These are phyloP conservation scores for Urocolius indicus DNA, from an alignment of 2,113 vertebrate species.

Conservation along the genomic window DNA sequence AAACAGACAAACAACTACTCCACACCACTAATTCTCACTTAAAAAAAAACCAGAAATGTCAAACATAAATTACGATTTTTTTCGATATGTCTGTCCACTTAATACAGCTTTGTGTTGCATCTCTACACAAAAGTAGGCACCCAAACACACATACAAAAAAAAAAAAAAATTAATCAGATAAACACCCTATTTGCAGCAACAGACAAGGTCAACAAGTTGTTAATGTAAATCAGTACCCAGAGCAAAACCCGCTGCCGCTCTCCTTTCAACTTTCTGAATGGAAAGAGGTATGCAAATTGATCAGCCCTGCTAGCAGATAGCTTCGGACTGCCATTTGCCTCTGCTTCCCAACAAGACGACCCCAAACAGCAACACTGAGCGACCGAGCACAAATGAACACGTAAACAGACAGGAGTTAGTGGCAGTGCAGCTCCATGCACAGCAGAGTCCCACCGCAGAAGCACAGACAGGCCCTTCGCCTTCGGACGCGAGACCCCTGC, in stretches of 20 bases:
- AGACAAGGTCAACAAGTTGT: conserved; percentile 24
- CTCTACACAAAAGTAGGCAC: neutral
- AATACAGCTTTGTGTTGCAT: neutral
- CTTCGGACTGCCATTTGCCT: neutral
- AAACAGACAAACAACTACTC: neutral
- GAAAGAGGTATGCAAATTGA: neutral
- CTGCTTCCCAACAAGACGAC: neutral
- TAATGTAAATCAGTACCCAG: neutral
- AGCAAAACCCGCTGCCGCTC: neutral
- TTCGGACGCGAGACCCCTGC: accelerated
- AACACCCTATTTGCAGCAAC: neutral
- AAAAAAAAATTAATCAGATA: neutral
- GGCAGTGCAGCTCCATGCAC: neutral
- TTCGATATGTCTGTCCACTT: neutral
- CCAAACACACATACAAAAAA: neutral
- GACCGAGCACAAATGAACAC: neutral
- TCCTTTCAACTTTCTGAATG: neutral
- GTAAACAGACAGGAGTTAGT: neutral
- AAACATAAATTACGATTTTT: neutral
- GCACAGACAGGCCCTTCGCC: accelerated
- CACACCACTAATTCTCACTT: neutral
- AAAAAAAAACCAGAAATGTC: neutral
- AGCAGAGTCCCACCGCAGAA: neutral
- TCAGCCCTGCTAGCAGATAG: neutral
- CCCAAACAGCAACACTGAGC: neutral